Evolutionary conservation across 2,113 vertebrate species (phyloP).

Genomic region (Protomyctophum bolini): DNA sequence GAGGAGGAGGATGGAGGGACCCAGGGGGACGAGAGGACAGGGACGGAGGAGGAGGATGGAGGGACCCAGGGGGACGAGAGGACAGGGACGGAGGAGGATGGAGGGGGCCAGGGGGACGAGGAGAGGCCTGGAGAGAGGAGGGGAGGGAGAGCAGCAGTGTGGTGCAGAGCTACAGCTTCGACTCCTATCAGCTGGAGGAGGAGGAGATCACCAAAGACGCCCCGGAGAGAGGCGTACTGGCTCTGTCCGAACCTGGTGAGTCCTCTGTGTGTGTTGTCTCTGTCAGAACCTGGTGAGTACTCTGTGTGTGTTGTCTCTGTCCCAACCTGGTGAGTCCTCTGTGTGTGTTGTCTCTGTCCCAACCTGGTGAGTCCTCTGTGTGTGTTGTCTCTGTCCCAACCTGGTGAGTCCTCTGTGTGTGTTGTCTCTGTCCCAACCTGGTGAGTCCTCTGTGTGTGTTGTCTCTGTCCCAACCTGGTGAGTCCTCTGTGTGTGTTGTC

Average conservation of each 20-base stretch:
- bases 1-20: too few relatives aligned
- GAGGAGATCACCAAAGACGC: conserved; percentile 80
- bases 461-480: too few relatives aligned
- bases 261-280: neutral
- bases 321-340: too few relatives aligned
- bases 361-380: too few relatives aligned
- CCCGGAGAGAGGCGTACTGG: conserved; percentile 83
- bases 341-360: neutral
- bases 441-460: conserved; percentile 11
- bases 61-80: conserved; percentile 46
- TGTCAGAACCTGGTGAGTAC: too few relatives aligned
- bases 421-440: too few relatives aligned
- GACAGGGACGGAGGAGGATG: conserved; percentile 28
- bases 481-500: conserved; percentile 39
- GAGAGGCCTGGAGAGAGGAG: conserved; percentile 65
- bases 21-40: conserved; percentile 60
- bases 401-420: too few relatives aligned
- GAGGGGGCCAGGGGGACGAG: conserved; percentile 8
- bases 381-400: too few relatives aligned
- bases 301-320: conserved; percentile 5
- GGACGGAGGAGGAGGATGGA: conserved; percentile 63
- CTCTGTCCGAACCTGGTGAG: conserved; percentile 88
- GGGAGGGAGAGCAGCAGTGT: conserved; percentile 78
- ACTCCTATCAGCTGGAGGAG: conserved; percentile 92
- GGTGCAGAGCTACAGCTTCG: conserved; percentile 93